Percentiles rank a stretch among this genome's conserved stretches.
Evolutionary conservation across 2,888 invertebrate genomes (phyloP).

Genomic region (Anaspis maculata): DNA sequence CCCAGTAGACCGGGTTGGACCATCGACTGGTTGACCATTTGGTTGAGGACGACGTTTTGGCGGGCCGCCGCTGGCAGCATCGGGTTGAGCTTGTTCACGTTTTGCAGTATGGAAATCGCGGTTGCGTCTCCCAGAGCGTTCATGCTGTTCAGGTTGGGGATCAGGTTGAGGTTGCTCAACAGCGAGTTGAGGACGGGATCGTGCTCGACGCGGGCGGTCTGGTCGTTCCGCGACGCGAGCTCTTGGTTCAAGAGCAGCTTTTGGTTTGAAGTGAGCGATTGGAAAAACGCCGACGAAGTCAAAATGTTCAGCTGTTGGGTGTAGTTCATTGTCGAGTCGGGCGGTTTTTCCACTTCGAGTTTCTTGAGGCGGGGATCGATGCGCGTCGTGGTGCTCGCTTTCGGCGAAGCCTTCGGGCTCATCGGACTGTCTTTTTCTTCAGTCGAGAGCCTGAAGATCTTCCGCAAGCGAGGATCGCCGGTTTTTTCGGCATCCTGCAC

Average conservation of each 20-base stretch:
- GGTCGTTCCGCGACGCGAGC: conserved; percentile 48
- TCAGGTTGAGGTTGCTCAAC: conserved; percentile 51
- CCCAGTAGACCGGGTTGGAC: conserved; percentile 47
- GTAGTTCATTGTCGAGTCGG: conserved; percentile 39
- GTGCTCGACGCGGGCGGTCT: conserved; percentile 53
- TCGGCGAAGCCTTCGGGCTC: conserved; percentile 43
- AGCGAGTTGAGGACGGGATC: conserved; percentile 53
- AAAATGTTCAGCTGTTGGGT: conserved; percentile 56
- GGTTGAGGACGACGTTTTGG: conserved; percentile 31
- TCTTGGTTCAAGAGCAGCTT: conserved; percentile 65
- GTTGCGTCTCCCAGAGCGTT: conserved; percentile 26
- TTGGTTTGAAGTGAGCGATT: conserved; percentile 61
- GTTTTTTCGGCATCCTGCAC: conserved; percentile 63
- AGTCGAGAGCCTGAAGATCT: conserved; percentile 60
- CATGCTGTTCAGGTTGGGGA: conserved; percentile 26
- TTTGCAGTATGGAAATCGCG: conserved; percentile 38
- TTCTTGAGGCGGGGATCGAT: conserved; percentile 38
- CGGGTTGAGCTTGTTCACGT: conserved; percentile 24
- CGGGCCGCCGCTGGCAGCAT: conserved; percentile 40
- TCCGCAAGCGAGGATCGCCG: conserved; percentile 67
- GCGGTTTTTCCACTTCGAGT: conserved; percentile 23
- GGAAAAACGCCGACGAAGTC: conserved; percentile 63
- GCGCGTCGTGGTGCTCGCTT: conserved; percentile 28
- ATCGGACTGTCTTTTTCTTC: conserved; percentile 54
- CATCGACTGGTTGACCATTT: conserved; percentile 35